Evolutionary conservation across 2,797 vertebrate genomes (phyloP), one percentile per base, ranked within the genome.

Genomic region (Graptemys geographica): DNA sequence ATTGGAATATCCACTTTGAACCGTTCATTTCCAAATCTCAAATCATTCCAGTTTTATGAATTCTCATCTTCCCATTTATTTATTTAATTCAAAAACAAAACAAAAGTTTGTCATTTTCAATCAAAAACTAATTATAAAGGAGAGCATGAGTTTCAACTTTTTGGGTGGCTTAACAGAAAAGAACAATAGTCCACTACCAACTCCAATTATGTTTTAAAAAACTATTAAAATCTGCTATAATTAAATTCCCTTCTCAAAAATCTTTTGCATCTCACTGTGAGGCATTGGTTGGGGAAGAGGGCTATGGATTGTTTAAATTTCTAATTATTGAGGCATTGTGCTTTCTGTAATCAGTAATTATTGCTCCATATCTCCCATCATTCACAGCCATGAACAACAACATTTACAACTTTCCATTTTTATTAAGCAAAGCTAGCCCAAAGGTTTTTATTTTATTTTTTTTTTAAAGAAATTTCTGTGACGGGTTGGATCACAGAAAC

Each of bases 71-170:
- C 28, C 7, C 27, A 28, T 1, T 0, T 41, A 62, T 31, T 83
- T 92, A 79, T 56, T 85, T 41, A 3, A 41, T 90, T 56, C 56
- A 9, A 92, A 92, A 94, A 78, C 2, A 93, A 93, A 81, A 53
- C 11, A 91, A 83, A 37, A 59, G 47, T 3, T 23, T 84, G 23
- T 2, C 21, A 82, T 69, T 94, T 93, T 86, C 74, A 87, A n/a
- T 55, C 81, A 69, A 88, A 90, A 93, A 53, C 56, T 5, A 44
- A 81, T 44, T 5, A 57, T 2, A 92, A 62, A 93, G 19, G 28
- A 0, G 0, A 37, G 8, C 8, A 81, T 3, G 15, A 88, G 86
- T 86, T 90, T 82, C 65, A 53, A 79, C 0, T 74, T 83, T 41
- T 65, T 27, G 47, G 5, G 15, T 82, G 11, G 52, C 59, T 82